These are phyloP conservation scores for Microctonus brassicae DNA, from an alignment of 2,888 invertebrate species.

Conservation along the genomic window DNA sequence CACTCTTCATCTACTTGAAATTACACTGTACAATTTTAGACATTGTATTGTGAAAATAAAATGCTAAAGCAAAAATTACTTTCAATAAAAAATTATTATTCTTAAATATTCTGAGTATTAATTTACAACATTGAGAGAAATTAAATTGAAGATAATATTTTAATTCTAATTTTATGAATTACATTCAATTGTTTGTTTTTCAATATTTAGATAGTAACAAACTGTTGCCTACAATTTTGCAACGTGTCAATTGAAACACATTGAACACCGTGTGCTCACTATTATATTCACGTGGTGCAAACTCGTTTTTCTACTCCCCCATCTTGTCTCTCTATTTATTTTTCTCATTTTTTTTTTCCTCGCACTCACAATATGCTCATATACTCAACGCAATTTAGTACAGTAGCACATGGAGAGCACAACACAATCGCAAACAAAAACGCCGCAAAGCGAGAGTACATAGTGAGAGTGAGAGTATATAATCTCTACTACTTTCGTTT, in stretches of 20 bases:
- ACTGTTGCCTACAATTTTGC: not conserved
- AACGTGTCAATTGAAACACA: constrained; percentile 8
- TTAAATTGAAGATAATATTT: too few species aligned
- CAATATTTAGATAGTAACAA: too few species aligned
- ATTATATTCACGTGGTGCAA: not conserved
- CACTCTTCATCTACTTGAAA: not conserved
- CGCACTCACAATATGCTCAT: not conserved
- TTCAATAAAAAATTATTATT: not conserved
- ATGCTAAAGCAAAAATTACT: not conserved
- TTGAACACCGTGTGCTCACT: constrained; percentile 11
- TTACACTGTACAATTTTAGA: not conserved
- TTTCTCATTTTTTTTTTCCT: not conserved
- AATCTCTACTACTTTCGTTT: constrained; percentile 63
- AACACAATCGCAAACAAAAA: constrained; percentile 34
- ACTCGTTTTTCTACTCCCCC: constrained; percentile 16
- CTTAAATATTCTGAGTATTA: too few species aligned
- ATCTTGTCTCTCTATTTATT: not conserved
- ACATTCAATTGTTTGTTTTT: too few species aligned
- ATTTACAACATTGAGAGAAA: too few species aligned
- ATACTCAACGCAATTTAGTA: constrained; percentile 16
- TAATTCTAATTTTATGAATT: too few species aligned
- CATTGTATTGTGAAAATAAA: not conserved
- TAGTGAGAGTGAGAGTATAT: constrained; percentile 49
- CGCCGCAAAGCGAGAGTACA: constrained; percentile 2
- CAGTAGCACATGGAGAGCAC: constrained; percentile 13